Conservation (phyloP, 2,888 invertebrate genomes). For the Geotrupes spiniger region DNA sequence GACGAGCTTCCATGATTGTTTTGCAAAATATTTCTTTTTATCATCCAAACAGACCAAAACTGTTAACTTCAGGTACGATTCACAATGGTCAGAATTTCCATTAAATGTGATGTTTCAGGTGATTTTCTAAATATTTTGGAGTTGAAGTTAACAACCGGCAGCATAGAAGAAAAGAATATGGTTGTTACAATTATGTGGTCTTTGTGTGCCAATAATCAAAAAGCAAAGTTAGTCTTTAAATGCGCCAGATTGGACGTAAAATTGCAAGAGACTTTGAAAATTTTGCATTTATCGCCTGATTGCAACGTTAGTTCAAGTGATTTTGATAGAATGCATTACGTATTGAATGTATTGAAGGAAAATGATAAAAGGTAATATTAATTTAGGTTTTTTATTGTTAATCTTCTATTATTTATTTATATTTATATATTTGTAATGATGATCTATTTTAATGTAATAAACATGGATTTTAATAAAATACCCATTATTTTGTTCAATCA, state of each 20-base stretch:
- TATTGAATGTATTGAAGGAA: constrained; percentile 40
- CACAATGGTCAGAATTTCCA: constrained; percentile 8
- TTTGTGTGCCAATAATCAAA: constrained; percentile 66
- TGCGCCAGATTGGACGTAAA: constrained; percentile 51
- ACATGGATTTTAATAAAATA: too few species aligned
- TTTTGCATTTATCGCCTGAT: constrained; percentile 43
- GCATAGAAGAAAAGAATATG: constrained; percentile 49
- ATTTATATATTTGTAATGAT: constrained; percentile 20
- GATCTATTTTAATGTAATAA: too few species aligned
- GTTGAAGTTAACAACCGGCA: constrained; percentile 48
- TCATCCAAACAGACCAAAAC: constrained; percentile 53
- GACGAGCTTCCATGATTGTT: constrained; percentile 49
- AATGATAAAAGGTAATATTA: constrained; percentile 22
- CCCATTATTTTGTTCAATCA: too few species aligned
- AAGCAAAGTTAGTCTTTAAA: constrained; percentile 59
- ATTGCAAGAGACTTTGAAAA: constrained; percentile 51
- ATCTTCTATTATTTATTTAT: constrained; percentile 13
- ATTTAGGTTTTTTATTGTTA: background rate
- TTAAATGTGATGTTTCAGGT: constrained; percentile 42
- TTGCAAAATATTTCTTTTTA: constrained; percentile 58
- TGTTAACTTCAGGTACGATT: constrained; percentile 52
- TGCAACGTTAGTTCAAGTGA: constrained; percentile 38
- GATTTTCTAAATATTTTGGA: constrained; percentile 53
- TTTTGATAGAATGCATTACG: constrained; percentile 41
- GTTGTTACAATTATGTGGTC: constrained; percentile 63